phyloP scores from a whole-genome alignment of 2,113 vertebrate species.

The Ceratotherium simum region DNA sequence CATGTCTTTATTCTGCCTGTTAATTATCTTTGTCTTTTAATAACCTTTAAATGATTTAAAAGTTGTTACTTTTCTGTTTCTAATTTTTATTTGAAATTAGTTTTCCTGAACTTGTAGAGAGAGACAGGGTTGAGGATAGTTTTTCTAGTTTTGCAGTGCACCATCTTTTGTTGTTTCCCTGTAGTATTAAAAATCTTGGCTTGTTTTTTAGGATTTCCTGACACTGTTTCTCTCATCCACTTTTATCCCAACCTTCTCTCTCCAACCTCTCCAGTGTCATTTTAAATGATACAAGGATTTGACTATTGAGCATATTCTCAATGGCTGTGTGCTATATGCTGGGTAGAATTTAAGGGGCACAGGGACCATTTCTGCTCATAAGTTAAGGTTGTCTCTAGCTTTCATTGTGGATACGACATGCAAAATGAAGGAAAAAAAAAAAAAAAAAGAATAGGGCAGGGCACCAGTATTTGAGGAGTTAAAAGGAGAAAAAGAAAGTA shows the following conservation, averaged over 20 bases:
- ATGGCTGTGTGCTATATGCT: neutral
- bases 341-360: neutral
- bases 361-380: neutral
- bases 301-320: neutral
- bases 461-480: neutral
- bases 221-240: neutral
- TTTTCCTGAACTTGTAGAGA: neutral
- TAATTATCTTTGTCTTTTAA: neutral
- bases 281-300: neutral
- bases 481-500: neutral
- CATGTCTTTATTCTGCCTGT: neutral
- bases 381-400: neutral
- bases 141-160: neutral
- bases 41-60: neutral
- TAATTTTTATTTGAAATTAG: neutral
- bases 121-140: neutral
- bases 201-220: conserved; percentile 3
- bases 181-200: neutral
- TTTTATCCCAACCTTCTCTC: neutral
- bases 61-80: neutral
- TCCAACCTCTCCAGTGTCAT: neutral
- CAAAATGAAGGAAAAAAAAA: neutral
- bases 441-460: neutral
- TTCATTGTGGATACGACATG: neutral
- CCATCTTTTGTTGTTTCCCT: neutral